Conservation (phyloP, 2,888 invertebrate genomes). For the Hypsopygia costalis region DNA sequence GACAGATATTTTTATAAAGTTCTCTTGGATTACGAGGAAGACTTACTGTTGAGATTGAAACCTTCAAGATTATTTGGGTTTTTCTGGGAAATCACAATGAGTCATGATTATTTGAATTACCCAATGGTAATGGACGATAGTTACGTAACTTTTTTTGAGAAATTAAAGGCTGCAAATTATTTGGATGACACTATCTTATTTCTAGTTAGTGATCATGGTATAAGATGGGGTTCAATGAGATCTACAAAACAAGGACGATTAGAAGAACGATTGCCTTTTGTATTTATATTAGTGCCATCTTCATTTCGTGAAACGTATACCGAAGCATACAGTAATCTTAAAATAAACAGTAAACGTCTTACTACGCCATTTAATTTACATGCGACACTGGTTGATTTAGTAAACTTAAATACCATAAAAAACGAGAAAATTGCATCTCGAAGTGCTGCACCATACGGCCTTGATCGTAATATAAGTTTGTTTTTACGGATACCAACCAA, state of each 20-base stretch:
- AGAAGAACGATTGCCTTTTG: conserved; percentile 91
- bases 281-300: conserved; percentile 85
- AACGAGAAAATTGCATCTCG: conserved; percentile 80
- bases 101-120: conserved; percentile 89
- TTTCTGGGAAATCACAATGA: conserved; percentile 85
- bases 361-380: conserved; percentile 89
- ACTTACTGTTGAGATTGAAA: conserved; percentile 78
- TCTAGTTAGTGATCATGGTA: conserved; percentile 93
- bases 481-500: conserved; percentile 77
- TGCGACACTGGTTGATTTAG: conserved; percentile 79
- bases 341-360: conserved; percentile 82
- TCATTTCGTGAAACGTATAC: conserved; percentile 83
- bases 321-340: conserved; percentile 24
- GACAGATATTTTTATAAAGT: conserved; percentile 83
- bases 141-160: conserved; percentile 77
- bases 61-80: conserved; percentile 79
- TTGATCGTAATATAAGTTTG: background rate
- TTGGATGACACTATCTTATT: conserved; percentile 84
- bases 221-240: conserved; percentile 89
- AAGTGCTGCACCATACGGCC: conserved; percentile 74
- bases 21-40: conserved; percentile 84
- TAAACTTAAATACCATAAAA: conserved; percentile 26
- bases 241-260: conserved; percentile 89
- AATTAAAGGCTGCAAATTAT: conserved; percentile 62
- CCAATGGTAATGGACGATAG: conserved; percentile 85